Evolutionary conservation across 2,888 invertebrate species (phyloP), one percentile per base, ranked within the genome.

Genomic region (Archaeoteleia sp.): DNA sequence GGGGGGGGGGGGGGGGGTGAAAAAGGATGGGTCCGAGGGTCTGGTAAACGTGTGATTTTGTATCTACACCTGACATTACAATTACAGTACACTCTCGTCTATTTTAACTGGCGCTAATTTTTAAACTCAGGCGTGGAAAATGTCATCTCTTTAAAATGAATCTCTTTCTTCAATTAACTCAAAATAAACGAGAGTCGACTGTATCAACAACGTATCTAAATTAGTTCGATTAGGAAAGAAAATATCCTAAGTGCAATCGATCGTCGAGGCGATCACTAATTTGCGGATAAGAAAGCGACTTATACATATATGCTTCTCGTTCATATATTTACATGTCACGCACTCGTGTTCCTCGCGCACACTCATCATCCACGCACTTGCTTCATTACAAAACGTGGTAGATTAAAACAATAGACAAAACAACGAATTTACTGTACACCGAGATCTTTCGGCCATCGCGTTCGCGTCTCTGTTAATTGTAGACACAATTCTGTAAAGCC

Each of bases 391-490:
- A 71, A 69, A 67, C 45, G 43, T 65, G 63, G 54, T 20, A 54
- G 46, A 53, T 54, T 55, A 69, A 73, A 72, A 72, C 69, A 70
- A 75, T 75, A 70, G 73, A 76, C 70, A 53, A 71, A 71, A 70
- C 71, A 74, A 75, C 68, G 72, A 74, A 72, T 73, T 77, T 78
- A 76, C 79, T 82, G 79, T 81, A 82, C 81, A 82, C 80, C 78
- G 82, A 82, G 81, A 82, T 81, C 80, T 80, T 76, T 78, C 71
- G 75, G 76, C 77, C 80, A 75, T 76, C 76, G 75, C 77, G 76
- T 74, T 78, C 73, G 62, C 23, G 35, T 43, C 35, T n/a, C n/a
- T n/a, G n/a, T n/a, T n/a, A n/a, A n/a, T n/a, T n/a, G n/a, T n/a
- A n/a, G n/a, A n/a, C n/a, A n/a, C n/a, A n/a, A n/a, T n/a, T n/a